Evolutionary conservation across 1,140 invertebrate species (phyloP).

Genomic region (Laupala kohalensis): DNA sequence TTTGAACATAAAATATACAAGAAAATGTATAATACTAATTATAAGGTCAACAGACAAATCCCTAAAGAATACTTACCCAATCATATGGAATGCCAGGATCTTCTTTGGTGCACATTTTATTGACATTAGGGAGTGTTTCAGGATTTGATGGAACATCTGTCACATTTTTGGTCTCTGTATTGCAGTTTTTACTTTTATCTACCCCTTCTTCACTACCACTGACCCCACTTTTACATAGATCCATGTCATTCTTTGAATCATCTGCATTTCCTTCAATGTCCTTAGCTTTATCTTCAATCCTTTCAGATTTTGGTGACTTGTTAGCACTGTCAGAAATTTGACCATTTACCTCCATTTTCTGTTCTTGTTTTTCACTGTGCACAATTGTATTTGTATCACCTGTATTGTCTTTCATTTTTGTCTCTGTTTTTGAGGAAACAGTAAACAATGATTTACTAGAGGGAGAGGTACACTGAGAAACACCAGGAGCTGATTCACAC

Average conservation of each 20-base stretch:
- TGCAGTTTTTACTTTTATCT: too few species aligned
- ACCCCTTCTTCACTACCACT: not conserved
- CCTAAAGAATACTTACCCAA: constrained; percentile 39
- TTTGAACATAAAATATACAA: too few species aligned
- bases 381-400: not conserved
- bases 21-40: not conserved
- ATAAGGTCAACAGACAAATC: not conserved
- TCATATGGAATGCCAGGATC: constrained; percentile 71
- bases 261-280: not conserved
- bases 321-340: not conserved
- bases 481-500: not conserved
- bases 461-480: not conserved
- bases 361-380: not conserved
- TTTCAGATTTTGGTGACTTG: constrained; percentile 10
- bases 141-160: not conserved
- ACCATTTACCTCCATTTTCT: not conserved
- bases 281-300: constrained; percentile 31
- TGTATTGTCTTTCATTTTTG: not conserved
- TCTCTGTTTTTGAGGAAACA: not conserved
- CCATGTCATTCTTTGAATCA: not conserved
- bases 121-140: not conserved
- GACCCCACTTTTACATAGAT: not conserved
- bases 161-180: not conserved
- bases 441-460: not conserved
- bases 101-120: constrained; percentile 36